Conservation (phyloP, 2,797 vertebrate species). For the Neosilurus mollespiculum region DNA sequence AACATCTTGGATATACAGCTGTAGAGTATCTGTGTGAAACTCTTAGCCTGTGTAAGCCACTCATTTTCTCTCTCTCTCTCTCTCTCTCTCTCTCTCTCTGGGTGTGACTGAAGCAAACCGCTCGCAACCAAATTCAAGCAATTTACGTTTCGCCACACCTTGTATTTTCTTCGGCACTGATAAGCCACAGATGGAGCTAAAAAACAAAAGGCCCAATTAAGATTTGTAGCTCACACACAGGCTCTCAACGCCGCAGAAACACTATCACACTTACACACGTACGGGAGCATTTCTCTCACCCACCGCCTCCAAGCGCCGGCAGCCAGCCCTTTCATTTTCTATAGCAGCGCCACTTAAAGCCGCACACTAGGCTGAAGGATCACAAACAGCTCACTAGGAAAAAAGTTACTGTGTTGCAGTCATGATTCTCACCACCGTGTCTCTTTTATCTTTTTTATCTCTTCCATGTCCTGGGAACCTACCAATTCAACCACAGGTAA, state of each 20-base stretch:
- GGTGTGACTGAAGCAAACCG: constrained; percentile 29
- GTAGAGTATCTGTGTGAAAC: constrained; percentile 36
- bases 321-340: constrained; percentile 35
- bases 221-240: constrained; percentile 41
- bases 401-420: constrained; percentile 8
- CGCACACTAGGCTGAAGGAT: constrained; percentile 16
- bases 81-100: background rate
- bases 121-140: constrained; percentile 38
- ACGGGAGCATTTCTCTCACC: constrained; percentile 42
- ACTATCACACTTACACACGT: constrained; percentile 43
- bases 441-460: constrained; percentile 20
- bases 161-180: constrained; percentile 37
- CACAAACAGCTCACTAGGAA: constrained; percentile 2
- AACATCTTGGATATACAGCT: constrained; percentile 17
- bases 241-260: constrained; percentile 29
- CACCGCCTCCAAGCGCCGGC: constrained; percentile 7
- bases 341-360: constrained; percentile 28
- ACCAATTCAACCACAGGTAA: constrained; percentile 44
- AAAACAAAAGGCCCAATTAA: constrained; percentile 55
- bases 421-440: constrained; percentile 21
- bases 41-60: constrained; percentile 37
- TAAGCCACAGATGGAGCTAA: constrained; percentile 51
- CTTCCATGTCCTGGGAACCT: constrained; percentile 40
- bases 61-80: background rate
- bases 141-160: constrained; percentile 44